A percentile compares a stretch with the other conserved stretches of the same genome.
Conservation (phyloP, 2,113 vertebrate species). For the Addax nasomaculatus region DNA sequence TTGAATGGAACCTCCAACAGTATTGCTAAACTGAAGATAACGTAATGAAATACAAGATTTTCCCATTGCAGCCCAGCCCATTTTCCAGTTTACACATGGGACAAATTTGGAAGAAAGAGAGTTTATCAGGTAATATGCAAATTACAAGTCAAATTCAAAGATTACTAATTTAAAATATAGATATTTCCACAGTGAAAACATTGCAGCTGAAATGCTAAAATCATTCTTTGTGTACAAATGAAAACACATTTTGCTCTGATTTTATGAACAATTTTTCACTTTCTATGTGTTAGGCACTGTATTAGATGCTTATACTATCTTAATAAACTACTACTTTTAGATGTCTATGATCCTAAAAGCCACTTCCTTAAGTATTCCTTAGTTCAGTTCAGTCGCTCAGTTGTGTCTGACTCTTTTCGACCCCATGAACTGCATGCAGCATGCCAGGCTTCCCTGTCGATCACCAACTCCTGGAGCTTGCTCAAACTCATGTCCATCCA, state of each 20-base stretch:
- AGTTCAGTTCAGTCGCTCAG: background rate
- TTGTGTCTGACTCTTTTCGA: background rate
- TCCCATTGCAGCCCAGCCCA: background rate
- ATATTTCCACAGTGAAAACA: background rate
- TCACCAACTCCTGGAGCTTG: background rate
- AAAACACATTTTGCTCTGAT: background rate
- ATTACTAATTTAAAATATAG: background rate
- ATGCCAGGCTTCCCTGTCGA: background rate
- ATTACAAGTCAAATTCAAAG: background rate
- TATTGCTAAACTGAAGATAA: background rate
- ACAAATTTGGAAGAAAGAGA: background rate
- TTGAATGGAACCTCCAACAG: background rate
- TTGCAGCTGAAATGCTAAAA: background rate
- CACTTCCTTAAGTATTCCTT: background rate
- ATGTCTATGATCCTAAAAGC: background rate
- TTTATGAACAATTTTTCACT: background rate
- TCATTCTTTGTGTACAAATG: background rate
- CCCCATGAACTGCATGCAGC: background rate
- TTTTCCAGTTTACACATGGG: background rate
- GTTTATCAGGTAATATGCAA: background rate
- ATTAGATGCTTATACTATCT: background rate
- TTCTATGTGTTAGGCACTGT: background rate
- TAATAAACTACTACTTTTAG: slow-evolving; percentile 2
- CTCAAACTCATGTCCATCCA: background rate
- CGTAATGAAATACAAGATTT: background rate